Base-by-base conservation (phyloP, 2,888 invertebrate species). In the Odiellus spinosus region DNA sequence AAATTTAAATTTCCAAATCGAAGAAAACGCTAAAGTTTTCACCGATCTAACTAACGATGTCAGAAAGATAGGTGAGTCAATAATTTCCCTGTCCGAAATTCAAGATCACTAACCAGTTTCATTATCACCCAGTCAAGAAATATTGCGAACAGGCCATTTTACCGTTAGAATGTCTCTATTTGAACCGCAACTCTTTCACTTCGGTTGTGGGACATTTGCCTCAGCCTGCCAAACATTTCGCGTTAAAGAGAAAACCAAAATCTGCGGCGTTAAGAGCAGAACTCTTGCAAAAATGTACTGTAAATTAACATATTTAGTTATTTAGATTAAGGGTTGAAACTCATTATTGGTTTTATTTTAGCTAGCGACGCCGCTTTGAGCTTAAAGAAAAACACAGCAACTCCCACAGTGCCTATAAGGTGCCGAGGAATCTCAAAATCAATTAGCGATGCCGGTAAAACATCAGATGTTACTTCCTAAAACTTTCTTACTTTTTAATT, bases 111-210 rank as follows among this genome's bases (percentile, higher is more conserved):
- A 14, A 14, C 36, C 15, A 6, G 12, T 32, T 50, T 20, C 32
- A 4, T 17, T 36, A 51, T 54, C 34, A 20, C 26, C 26, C 26
- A 60, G 59, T 56, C 17, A 78, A 78, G 45, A 85, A 85, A 64
- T 85, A 85, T 64, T 77, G 81, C 48, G 88, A 88, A 58, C 57
- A 65, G 38, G 81, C 80, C 55, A 80, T 93, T 75, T 68, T 93
- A 59, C 95, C 95, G 3, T 73, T 93, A 63, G 95, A 96, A 71
- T 93, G 93, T 70, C 83, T 88, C 64, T 95, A 91, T 71, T 74
- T 95, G 55, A 95, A 93, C 70, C 88, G 88, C 69, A 82, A 81
- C 64, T 90, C 93, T 44, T 72, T 93, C 61, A 73, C 79, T 45
- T 85, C 87, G 57, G 82, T 90, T 61, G 87, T 85, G 20, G 73